Conservation (phyloP, 2,888 invertebrate genomes). For the Athripsodes cinereus region DNA sequence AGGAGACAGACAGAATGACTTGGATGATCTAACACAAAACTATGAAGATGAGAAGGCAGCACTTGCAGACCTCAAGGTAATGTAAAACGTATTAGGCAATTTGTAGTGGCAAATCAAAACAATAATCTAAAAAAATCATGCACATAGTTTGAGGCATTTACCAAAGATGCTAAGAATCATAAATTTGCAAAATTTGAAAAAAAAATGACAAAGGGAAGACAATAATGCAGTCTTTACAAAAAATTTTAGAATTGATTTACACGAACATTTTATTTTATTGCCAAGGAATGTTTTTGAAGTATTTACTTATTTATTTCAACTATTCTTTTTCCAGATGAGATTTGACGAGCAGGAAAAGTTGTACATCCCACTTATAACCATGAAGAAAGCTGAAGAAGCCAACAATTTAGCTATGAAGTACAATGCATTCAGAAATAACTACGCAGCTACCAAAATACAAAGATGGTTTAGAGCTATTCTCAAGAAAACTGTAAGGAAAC, state of each 20-base stretch:
- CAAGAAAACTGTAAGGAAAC: slow-evolving; percentile 34
- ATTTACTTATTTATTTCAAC: too few relatives aligned
- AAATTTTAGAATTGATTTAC: too few relatives aligned
- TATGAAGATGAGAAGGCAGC: slow-evolving; percentile 45
- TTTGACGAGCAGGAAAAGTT: slow-evolving; percentile 50
- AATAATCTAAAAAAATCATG: too few relatives aligned
- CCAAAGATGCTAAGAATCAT: too few relatives aligned
- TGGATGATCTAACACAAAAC: slow-evolving; percentile 46
- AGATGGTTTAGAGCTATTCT: slow-evolving; percentile 41
- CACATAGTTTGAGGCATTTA: too few relatives aligned
- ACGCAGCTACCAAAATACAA: slow-evolving; percentile 44
- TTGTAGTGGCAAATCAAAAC: too few relatives aligned
- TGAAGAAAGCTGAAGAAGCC: slow-evolving; percentile 52
- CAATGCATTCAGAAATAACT: slow-evolving; percentile 40
- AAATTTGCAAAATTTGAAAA: too few relatives aligned
- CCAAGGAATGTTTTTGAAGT: too few relatives aligned
- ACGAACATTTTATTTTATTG: too few relatives aligned
- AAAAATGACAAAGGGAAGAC: too few relatives aligned
- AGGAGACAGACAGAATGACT: slow-evolving; percentile 50
- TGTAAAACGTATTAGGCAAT: too few relatives aligned
- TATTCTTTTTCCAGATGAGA: slow-evolving; percentile 28
- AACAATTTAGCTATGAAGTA: slow-evolving; percentile 48
- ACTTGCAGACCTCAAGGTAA: slow-evolving; percentile 42
- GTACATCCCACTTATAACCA: slow-evolving; percentile 51
- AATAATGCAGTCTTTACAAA: too few relatives aligned